Conservation (phyloP, 2,797 vertebrate genomes). For the Darevskia nairensis region DNA sequence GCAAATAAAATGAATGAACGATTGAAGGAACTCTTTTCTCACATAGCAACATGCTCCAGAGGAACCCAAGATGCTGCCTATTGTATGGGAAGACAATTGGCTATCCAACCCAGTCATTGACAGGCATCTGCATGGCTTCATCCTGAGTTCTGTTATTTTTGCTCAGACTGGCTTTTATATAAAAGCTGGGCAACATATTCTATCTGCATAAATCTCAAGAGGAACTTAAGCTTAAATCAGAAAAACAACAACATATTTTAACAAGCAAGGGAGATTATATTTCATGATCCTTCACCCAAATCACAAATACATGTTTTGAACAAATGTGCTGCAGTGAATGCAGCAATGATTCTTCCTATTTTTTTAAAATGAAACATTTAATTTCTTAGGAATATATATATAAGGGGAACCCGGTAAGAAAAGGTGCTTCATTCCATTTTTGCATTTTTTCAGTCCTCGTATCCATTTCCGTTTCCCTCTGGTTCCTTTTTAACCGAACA, state of each 20-base stretch:
- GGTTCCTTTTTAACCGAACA: constrained; percentile 74
- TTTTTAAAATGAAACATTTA: constrained; percentile 43
- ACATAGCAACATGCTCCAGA: no score
- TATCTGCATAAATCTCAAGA: constrained; percentile 71
- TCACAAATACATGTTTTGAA: constrained; percentile 65
- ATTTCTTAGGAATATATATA: constrained; percentile 57
- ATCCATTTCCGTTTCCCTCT: constrained; percentile 67
- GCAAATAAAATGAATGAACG: no score
- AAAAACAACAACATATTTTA: constrained; percentile 73
- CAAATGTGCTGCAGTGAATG: constrained; percentile 59
- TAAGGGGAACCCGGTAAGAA: constrained; percentile 50
- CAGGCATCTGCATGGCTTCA: background rate
- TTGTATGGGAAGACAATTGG: no score
- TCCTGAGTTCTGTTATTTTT: background rate
- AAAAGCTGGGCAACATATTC: constrained; percentile 52
- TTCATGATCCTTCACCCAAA: constrained; percentile 68
- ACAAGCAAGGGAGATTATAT: constrained; percentile 62
- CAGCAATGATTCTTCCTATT: constrained; percentile 29
- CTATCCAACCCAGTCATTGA: background rate
- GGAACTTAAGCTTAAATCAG: constrained; percentile 70
- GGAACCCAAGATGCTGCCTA: no score
- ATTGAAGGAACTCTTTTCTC: no score
- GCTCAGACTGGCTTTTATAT: background rate
- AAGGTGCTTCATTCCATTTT: constrained; percentile 67
- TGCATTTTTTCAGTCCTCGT: constrained; percentile 72